Percentiles rank a stretch among this genome's conserved stretches.
These are phyloP conservation scores for Otolemur garnettii DNA, from an alignment of 2,113 vertebrate species.

Conservation along the genomic window DNA sequence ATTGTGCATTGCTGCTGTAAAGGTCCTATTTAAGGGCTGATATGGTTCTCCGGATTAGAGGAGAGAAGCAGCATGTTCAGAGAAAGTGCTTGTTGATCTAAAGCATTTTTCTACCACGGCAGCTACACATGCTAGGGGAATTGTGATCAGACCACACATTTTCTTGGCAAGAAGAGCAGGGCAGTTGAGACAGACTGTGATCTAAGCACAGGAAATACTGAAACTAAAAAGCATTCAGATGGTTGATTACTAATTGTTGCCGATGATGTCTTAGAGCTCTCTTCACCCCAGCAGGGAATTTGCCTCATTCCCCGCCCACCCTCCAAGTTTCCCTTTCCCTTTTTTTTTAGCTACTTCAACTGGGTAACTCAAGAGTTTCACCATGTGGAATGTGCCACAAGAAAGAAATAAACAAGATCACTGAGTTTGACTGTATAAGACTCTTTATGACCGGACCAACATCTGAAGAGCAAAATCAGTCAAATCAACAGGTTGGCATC, in stretches of 20 bases:
- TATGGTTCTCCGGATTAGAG: neutral
- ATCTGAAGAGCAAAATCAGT: neutral
- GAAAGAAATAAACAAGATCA: neutral
- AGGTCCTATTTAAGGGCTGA: neutral
- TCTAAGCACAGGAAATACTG: neutral
- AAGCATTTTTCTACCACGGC: neutral
- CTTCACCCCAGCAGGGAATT: neutral
- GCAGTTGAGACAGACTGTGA: neutral
- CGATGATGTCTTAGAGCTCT: neutral
- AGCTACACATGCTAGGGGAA: neutral
- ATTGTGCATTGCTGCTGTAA: rapidly evolving
- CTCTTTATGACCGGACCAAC: neutral
- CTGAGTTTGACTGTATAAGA: neutral
- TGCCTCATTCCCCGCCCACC: neutral
- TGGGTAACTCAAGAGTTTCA: neutral
- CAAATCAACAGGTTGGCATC: constrained; percentile 50
- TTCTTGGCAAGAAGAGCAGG: constrained; percentile 35
- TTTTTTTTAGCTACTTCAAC: too few relatives aligned
- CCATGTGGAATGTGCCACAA: neutral
- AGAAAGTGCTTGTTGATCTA: neutral
- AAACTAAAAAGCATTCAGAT: neutral
- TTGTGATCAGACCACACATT: neutral
- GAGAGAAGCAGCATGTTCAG: neutral
- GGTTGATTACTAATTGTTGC: neutral
- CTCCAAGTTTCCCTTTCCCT: neutral